Base-by-base conservation (phyloP, 2,888 invertebrate species). In the Cosmorhoe ocellata region DNA sequence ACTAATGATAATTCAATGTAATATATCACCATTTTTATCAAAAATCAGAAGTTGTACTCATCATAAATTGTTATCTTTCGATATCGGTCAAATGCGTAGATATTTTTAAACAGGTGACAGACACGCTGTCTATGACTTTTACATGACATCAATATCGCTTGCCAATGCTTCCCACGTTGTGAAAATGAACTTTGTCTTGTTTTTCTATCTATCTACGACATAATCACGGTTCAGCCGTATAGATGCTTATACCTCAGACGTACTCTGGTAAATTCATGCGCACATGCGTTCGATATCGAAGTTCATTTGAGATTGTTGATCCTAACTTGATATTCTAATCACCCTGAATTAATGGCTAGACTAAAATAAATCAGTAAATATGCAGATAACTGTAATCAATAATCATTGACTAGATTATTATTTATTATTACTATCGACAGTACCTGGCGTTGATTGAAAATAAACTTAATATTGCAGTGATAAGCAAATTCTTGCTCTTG, bases 261-360 rank as follows among this genome's bases (percentile, higher is more conserved):
- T 69, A 72, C 69, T 70, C 69, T 69, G 33, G 43, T 51, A 38
- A 42, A 49, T 39, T 71, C 71, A 67, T 66, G 67, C 71, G 72
- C 70, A 72, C 69, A 71, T 71, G 76, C 70, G 67, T 64, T 62
- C 63, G 78, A 79, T 78, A 79, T 69, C 70, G 69, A 76, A 79
- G 76, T 79, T 78, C 73, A 76, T 71, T 69, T 64, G 61, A 73
- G 74, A 76, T 67, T 73, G 66, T 75, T 72, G 78, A 76, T 75
- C 72, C 67, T 64, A 66, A 30, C 18, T 5, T 18, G 18, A 18
- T 18, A 18, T 3, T 18, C 2, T 18, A n/a, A 18, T 18, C 5
- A 18, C 18, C 2, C 18, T 18, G 5, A 18, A 18, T 3, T 18
- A 5, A 5, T 5, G 5, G 2, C 5, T 5, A 18, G 2, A 5